Base-by-base conservation (phyloP, 1,140 invertebrate genomes). In the Brachystomella parvula region DNA sequence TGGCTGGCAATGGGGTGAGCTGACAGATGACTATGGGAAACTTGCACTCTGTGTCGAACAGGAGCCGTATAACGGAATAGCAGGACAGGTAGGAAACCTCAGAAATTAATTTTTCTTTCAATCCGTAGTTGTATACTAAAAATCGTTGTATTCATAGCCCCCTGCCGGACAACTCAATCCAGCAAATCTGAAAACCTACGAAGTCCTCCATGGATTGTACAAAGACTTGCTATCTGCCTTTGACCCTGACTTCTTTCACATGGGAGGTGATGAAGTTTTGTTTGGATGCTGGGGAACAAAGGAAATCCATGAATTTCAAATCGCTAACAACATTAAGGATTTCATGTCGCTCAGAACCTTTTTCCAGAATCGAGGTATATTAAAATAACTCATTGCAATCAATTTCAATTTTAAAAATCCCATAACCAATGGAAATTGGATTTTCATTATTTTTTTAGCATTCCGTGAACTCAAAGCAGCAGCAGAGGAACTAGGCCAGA, bases 261-360 rank as follows among this genome's bases (percentile, higher is more conserved):
- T 75, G 65, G 76, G 76, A 1, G 76, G 75, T n/a, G 74, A 77
- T 63, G 76, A 77, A 70, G 74, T 77, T 2, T 67, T 74, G 53
- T 68, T 75, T 26, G 59, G 67, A 31, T 76, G 75, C 63, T 76
- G 75, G 75, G 74, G 75, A 47, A 67, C 71, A 24, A 71, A 69
- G 1, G 32, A 60, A 21, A 59, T 6, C 15, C 9, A 31, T 6
- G 21, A 21, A 3, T 53, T 53, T 53, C 6, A 15, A 6, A 6
- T 17, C 9, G 49, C 12, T 19, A 15, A 53, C 12, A 53, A 53
- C 24, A 53, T 53, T 12, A 53, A 12, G 24, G 21, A 9, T 12
- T 6, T 6, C 24, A 6, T 53, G 9, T 6, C 6, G 21, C 6
- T 53, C 3, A 53, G 49, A 53, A 53, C 49, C 3, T 53, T 17